These are phyloP conservation scores for Cosmia pyralina DNA, from an alignment of 2,888 invertebrate genomes.

Conservation along the genomic window DNA sequence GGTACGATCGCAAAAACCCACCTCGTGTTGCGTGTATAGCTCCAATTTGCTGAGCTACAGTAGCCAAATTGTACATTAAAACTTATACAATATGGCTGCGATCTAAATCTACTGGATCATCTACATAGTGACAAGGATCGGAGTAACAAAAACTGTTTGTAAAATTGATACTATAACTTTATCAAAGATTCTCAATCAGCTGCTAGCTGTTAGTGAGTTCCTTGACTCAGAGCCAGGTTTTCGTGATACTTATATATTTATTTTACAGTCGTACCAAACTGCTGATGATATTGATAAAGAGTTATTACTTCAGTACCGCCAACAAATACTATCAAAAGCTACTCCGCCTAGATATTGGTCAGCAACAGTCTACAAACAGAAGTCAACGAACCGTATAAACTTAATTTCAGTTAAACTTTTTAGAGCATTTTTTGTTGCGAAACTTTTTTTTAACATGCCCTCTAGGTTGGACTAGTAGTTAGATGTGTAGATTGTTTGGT, in stretches of 20 bases:
- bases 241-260: conserved; percentile 17
- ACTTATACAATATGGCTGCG: conserved; percentile 37
- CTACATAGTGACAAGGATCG: conserved; percentile 13
- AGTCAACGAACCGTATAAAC: conserved; percentile 21
- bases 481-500: conserved; percentile 5
- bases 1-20: conserved; percentile 12
- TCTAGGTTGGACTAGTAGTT: background rate
- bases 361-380: background rate
- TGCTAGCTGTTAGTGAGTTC: conserved; percentile 10
- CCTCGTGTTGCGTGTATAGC: conserved; percentile 42
- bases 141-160: conserved; percentile 14
- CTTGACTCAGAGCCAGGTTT: conserved; percentile 10
- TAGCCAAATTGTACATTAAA: conserved; percentile 46
- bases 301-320: conserved; percentile 4
- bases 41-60: conserved; percentile 29
- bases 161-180: conserved; percentile 20
- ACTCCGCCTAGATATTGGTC: background rate
- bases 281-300: conserved; percentile 20
- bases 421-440: conserved; percentile 17
- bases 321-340: background rate
- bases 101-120: conserved; percentile 15
- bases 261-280: conserved; percentile 10
- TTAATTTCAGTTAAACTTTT: conserved; percentile 7
- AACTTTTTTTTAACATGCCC: conserved; percentile 5
- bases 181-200: conserved; percentile 23